These are phyloP conservation scores for Sebastes cheni DNA, from an alignment of 2,797 vertebrate genomes.

Conservation along the genomic window DNA sequence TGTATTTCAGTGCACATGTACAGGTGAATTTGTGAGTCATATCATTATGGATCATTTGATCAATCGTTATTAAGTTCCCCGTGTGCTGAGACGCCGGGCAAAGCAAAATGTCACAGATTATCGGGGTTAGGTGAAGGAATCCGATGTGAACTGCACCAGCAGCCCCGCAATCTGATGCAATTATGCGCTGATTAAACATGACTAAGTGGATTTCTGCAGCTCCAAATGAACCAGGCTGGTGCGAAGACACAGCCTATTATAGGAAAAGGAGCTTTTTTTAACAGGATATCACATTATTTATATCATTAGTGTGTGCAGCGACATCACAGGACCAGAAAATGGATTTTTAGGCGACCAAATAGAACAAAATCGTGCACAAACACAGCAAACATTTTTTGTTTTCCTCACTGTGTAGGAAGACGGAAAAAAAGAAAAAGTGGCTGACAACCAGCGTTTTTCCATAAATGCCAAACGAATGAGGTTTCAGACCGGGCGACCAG, in stretches of 20 bases:
- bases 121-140: slow-evolving; percentile 11
- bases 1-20: slow-evolving; percentile 6
- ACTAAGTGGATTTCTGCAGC: slow-evolving; percentile 27
- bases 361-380: not conserved
- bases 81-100: not conserved
- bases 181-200: slow-evolving; percentile 43
- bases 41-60: slow-evolving; percentile 21
- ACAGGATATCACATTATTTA: not conserved
- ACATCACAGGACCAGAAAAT: not conserved
- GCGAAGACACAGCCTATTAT: not conserved
- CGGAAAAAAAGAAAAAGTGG: slow-evolving; percentile 23
- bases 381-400: not conserved
- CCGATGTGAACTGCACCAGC: slow-evolving; percentile 12
- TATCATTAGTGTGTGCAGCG: not conserved
- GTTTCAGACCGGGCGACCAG: slow-evolving; percentile 50
- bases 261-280: not conserved
- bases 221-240: slow-evolving; percentile 18
- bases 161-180: slow-evolving; percentile 27
- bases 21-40: slow-evolving; percentile 11
- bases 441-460: slow-evolving; percentile 37
- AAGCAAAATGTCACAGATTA: slow-evolving; percentile 6
- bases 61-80: slow-evolving; percentile 7
- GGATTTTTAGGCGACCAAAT: not conserved
- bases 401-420: not conserved
- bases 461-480: slow-evolving; percentile 42